phyloP scores from a whole-genome alignment of 2,113 vertebrate genomes.

The Bubo scandiacus region DNA sequence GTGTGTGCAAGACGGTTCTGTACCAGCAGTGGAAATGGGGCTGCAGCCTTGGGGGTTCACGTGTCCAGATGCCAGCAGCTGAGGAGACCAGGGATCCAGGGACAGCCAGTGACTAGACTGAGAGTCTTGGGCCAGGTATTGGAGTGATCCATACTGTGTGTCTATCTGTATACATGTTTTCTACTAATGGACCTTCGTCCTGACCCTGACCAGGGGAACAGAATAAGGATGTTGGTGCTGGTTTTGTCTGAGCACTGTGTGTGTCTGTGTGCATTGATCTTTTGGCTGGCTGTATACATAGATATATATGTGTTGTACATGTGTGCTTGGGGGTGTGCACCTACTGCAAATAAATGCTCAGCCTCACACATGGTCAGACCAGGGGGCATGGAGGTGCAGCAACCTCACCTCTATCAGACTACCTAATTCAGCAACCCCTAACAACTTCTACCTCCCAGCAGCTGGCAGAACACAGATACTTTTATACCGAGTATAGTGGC shows the following conservation, averaged over 20 bases:
- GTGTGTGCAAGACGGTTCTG: background rate
- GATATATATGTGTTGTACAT: background rate
- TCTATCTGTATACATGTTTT: background rate
- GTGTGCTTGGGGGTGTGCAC: no score
- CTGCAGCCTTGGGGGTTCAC: no score
- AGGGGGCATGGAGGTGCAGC: background rate
- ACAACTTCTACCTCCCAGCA: background rate
- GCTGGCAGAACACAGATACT: background rate
- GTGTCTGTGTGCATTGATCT: background rate
- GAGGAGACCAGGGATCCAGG: background rate
- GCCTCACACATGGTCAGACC: background rate
- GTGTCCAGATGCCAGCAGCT: background rate
- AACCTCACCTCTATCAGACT: background rate
- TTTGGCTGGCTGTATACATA: background rate
- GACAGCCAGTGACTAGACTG: background rate
- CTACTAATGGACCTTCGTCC: background rate
- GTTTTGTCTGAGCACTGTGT: background rate
- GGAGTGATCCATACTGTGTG: background rate
- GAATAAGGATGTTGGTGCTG: background rate
- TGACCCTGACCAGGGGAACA: background rate
- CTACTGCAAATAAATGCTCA: no score
- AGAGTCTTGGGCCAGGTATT: background rate
- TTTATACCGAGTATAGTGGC: background rate
- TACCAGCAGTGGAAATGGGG: background rate
- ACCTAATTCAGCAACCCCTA: background rate